Base-by-base conservation (phyloP, 2,113 vertebrate genomes). In the Thinocorus orbignyianus region DNA sequence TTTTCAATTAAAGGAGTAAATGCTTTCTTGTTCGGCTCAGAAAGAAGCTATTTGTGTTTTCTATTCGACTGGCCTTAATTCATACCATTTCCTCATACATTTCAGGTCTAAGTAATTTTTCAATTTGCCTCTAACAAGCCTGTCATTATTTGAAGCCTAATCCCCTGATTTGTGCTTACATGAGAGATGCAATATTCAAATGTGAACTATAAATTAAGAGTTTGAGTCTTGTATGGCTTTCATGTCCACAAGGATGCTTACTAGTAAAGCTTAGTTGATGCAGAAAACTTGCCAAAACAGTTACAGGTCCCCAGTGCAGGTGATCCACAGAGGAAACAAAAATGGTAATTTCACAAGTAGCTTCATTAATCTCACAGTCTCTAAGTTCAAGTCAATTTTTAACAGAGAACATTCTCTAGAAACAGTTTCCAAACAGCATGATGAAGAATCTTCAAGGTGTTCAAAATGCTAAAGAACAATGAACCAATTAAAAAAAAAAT, bases 61-160 rank as follows among this genome's bases (percentile, higher is more conserved):
- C 68, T 77, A 7, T 71, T 90, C 52, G 76, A 51, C 25, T 52
- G 13, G 19, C 41, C 52, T 92, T 84, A 88, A 92, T 74, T 90
- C 33, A 78, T 46, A 20, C 28, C 46, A 94, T 65, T 86, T 93
- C 77, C 61, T 84, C 52, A 54, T 3, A 44, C 20, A 79, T 48
- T 84, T 86, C 52, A 88, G 12, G 54, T 66, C 33, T 77, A 84
- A 88, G 52, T 71, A 89, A 91, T 81, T 94, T 94, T 91, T 79
- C 83, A 81, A 37, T 90, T 81, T 93, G 25, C 31, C 41, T 91
- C 65, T 72, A 95, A 92, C 51, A 86, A 31, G n/a, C 39, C 17
- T 64, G 51, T 62, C 42, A 71, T 92, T 91, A 92, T 57, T 74
- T 88, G 79, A 95, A 94, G 51, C 18, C 60, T 96, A 92, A 95